phyloP scores from a whole-genome alignment of 2,113 vertebrate genomes.

The Vidua macroura region DNA sequence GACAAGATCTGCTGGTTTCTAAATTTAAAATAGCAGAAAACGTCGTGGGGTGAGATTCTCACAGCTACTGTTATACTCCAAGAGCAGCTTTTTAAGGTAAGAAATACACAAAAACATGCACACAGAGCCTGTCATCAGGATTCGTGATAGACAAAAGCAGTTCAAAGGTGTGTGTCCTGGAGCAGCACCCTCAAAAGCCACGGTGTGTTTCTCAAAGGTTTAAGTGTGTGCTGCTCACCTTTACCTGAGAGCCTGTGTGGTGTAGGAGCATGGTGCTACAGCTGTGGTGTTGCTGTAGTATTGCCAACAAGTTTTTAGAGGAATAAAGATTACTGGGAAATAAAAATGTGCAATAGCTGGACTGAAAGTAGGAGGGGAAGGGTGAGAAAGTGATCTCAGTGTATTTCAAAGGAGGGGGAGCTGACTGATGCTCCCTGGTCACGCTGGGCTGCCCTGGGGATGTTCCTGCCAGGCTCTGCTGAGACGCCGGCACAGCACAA shows the following conservation, averaged over 20 bases:
- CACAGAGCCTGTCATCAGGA: not conserved
- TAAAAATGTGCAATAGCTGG: not conserved
- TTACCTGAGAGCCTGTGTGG: rapidly evolving
- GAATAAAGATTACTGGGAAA: not conserved
- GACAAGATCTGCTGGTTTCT: not conserved
- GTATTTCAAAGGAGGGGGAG: not conserved
- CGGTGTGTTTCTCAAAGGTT: not conserved
- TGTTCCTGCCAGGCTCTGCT: not conserved
- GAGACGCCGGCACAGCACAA: not conserved
- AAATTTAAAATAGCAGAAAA: not conserved
- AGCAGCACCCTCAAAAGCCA: not conserved
- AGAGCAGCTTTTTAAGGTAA: not conserved
- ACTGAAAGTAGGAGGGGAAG: not conserved
- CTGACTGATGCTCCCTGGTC: not conserved
- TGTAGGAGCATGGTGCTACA: rapidly evolving
- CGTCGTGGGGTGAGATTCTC: not conserved
- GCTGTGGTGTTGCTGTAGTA: rapidly evolving
- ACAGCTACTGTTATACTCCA: not conserved
- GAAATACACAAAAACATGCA: not conserved
- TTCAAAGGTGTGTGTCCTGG: not conserved
- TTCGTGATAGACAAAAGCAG: rapidly evolving
- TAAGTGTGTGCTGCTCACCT: not conserved
- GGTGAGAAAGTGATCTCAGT: rapidly evolving
- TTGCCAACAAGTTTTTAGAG: too few species aligned
- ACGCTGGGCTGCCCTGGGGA: not conserved